Conservation (phyloP, 2,113 vertebrate species). For the Lampris incognitus region DNA sequence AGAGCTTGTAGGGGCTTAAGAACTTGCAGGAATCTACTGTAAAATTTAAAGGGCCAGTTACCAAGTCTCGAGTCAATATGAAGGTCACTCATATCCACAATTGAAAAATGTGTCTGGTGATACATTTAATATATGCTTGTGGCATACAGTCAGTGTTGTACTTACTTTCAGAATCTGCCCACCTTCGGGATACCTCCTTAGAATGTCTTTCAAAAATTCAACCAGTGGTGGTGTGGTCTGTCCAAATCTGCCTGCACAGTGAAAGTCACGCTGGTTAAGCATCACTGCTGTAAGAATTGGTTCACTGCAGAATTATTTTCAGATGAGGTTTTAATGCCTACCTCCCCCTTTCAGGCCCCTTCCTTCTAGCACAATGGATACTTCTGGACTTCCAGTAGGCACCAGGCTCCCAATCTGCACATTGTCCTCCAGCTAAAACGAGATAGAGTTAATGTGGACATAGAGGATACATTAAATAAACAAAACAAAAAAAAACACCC, state of each 20-base stretch:
- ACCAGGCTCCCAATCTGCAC: conserved; percentile 84
- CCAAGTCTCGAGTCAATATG: too few species aligned
- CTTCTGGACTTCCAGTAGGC: conserved; percentile 78
- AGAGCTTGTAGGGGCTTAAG: not conserved
- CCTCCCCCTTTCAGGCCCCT: conserved; percentile 95
- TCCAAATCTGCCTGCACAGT: conserved; percentile 91
- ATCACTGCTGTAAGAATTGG: not conserved
- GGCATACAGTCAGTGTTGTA: not conserved
- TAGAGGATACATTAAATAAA: conserved; percentile 4
- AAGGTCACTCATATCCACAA: too few species aligned
- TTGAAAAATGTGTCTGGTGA: too few species aligned
- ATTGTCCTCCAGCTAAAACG: conserved; percentile 81
- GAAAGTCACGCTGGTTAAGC: conserved; percentile 27
- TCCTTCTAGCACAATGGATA: conserved; percentile 90
- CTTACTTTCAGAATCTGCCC: conserved; percentile 98
- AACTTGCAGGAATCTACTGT: not conserved
- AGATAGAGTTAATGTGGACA: conserved; percentile 34
- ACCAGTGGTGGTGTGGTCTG: conserved; percentile 97
- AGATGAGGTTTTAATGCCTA: conserved; percentile 64
- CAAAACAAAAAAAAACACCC: too few species aligned
- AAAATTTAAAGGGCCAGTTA: too few species aligned
- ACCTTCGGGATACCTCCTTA: conserved; percentile 97
- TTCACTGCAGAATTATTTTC: not conserved
- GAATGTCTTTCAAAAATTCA: conserved; percentile 97
- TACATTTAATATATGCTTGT: not conserved